Conservation (phyloP, 2,888 invertebrate species). For the Drosophila mimica region DNA sequence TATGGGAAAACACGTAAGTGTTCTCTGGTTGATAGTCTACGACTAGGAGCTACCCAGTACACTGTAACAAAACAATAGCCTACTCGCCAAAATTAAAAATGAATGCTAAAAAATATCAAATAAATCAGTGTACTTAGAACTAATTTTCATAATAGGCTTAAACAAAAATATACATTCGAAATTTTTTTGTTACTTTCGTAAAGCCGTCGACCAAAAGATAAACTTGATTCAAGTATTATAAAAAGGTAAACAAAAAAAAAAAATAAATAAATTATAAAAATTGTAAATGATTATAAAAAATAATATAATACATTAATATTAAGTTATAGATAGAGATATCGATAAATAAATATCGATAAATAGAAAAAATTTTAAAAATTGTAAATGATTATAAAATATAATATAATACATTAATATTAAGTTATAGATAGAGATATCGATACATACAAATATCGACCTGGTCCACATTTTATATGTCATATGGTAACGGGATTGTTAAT, state of each 20-base stretch:
- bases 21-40: not conserved
- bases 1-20: not conserved
- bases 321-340: no score
- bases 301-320: not conserved
- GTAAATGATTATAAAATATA: no score
- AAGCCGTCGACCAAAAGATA: no score
- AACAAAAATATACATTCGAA: no score
- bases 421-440: no score
- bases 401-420: not conserved
- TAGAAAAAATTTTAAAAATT: no score
- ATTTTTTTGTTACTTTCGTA: no score
- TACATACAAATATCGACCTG: not conserved
- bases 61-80: not conserved
- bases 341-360: no score
- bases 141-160: no score
- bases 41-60: not conserved
- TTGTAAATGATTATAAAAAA: not conserved
- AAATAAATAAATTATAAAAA: no score
- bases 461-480: not conserved
- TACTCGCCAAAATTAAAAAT: not conserved
- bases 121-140: not conserved
- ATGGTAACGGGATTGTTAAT: not conserved
- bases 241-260: no score
- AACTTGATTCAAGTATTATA: no score
- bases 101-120: not conserved